A percentile compares a stretch with the other conserved stretches of the same genome.
phyloP scores from a whole-genome alignment of 2,113 vertebrate genomes.

The Amblyornis subalaris region DNA sequence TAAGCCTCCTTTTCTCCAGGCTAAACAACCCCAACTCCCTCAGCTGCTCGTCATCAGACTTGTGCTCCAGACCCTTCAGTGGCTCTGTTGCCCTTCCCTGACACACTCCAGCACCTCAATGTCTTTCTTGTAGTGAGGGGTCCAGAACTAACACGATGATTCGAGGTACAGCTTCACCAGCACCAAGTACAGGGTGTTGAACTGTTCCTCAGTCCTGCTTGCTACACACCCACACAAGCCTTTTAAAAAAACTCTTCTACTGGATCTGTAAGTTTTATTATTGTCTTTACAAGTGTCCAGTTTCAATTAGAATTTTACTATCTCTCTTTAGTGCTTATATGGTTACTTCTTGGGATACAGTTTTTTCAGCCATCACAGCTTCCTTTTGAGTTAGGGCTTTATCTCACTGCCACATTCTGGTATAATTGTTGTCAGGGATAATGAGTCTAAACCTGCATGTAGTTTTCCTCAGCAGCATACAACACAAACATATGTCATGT shows the following conservation, averaged over 20 bases:
- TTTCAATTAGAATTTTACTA: background rate
- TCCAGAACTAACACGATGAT: background rate
- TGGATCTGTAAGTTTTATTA: background rate
- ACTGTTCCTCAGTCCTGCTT: background rate
- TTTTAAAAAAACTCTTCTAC: background rate
- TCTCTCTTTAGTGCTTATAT: background rate
- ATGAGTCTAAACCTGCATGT: background rate
- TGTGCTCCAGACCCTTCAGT: background rate
- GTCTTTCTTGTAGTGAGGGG: background rate
- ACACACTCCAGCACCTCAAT: fast-evolving
- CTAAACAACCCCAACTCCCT: background rate
- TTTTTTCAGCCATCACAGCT: background rate
- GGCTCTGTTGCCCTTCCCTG: fast-evolving
- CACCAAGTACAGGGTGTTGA: fast-evolving
- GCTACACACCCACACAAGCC: fast-evolving
- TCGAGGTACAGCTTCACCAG: fast-evolving
- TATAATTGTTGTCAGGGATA: background rate
- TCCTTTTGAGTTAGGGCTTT: background rate
- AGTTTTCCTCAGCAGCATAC: background rate
- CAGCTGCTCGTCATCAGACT: fast-evolving
- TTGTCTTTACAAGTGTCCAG: background rate
- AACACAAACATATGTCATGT: background rate
- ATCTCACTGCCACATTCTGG: background rate
- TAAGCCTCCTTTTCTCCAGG: background rate
- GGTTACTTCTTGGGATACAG: background rate